Percentiles rank a stretch among this genome's conserved stretches.
Evolutionary conservation across 1,140 invertebrate genomes (phyloP).

Genomic region (Plutomurus gul): DNA sequence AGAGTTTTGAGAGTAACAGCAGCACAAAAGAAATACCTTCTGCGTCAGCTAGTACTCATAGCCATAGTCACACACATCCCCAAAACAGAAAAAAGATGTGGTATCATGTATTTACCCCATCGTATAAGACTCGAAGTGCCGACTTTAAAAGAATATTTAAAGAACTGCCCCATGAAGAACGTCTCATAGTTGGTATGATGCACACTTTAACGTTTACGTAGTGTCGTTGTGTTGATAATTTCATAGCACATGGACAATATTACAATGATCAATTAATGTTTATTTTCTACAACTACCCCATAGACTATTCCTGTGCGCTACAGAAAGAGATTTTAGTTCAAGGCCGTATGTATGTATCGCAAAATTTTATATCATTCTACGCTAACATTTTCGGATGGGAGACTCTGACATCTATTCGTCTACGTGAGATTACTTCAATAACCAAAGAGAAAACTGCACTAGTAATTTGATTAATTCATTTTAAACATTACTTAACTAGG

Average conservation of each 20-base stretch:
- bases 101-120: constrained; percentile 87
- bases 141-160: constrained; percentile 93
- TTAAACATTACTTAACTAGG: constrained; percentile 63
- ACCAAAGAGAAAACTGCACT: constrained; percentile 91
- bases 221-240: no score
- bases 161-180: constrained; percentile 85
- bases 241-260: not conserved
- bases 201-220: not conserved
- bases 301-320: constrained; percentile 95
- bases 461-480: no score
- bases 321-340: constrained; percentile 92
- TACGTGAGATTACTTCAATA: constrained; percentile 87
- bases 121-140: constrained; percentile 88
- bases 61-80: not conserved
- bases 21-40: not conserved
- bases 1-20: not conserved
- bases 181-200: constrained; percentile 85
- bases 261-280: not conserved
- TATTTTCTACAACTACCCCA: constrained; percentile 51
- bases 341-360: constrained; percentile 87
- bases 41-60: not conserved
- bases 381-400: constrained; percentile 96
- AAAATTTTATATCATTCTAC: constrained; percentile 93
- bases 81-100: constrained; percentile 70
- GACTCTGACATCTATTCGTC: constrained; percentile 69